Evolutionary conservation across 2,888 invertebrate genomes (phyloP).

Genomic region (Drosophila phalerata): DNA sequence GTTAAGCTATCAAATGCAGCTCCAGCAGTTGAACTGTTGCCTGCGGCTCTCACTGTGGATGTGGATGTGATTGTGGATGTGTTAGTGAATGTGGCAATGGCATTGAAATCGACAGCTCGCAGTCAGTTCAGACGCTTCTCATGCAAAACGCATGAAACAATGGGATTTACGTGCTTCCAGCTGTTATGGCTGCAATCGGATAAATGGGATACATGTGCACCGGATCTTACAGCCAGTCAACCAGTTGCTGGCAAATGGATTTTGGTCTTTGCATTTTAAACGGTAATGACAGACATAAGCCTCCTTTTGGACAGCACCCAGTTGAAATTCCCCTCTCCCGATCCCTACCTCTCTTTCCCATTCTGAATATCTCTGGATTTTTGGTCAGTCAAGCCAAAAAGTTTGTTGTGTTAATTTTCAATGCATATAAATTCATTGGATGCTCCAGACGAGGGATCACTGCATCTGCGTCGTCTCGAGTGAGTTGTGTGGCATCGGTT

Average conservation of each 20-base stretch:
- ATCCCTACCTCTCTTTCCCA: neutral
- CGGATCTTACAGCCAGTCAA: conserved; percentile 16
- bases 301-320: conserved; percentile 24
- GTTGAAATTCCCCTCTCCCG: neutral
- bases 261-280: conserved; percentile 60
- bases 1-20: conserved; percentile 51
- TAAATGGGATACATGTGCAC: conserved; percentile 59
- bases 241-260: conserved; percentile 59
- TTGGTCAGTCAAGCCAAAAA: conserved; percentile 67
- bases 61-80: neutral
- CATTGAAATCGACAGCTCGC: conserved; percentile 66
- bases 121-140: conserved; percentile 58
- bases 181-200: conserved; percentile 76
- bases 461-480: conserved; percentile 41
- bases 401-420: conserved; percentile 77
- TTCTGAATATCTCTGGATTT: conserved; percentile 11
- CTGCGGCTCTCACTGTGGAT: conserved; percentile 27
- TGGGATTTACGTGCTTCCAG: conserved; percentile 74
- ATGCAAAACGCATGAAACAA: conserved; percentile 75
- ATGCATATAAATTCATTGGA: conserved; percentile 70
- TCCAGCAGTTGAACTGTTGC: conserved; percentile 30
- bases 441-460: conserved; percentile 45
- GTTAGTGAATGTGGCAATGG: conserved; percentile 28
- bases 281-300: conserved; percentile 72
- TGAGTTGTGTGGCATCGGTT: conserved; percentile 51